Evolutionary conservation across 2,888 invertebrate species (phyloP).

Genomic region (Stramonita haemastoma): DNA sequence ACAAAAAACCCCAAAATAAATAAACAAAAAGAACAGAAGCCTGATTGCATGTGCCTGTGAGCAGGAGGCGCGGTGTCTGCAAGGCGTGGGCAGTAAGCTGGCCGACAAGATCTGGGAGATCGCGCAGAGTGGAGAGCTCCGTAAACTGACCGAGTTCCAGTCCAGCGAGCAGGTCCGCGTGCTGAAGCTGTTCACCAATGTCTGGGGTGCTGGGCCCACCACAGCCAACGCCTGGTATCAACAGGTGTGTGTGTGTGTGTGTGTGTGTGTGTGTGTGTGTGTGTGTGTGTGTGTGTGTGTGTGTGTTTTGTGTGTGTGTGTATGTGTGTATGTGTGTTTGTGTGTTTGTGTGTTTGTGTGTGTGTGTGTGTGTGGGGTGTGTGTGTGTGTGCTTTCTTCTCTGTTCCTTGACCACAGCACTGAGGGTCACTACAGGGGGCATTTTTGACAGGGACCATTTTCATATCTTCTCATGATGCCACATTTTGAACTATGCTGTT

Average conservation of each 20-base stretch:
- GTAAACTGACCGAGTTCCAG: slow-evolving; percentile 78
- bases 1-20: neutral
- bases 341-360: too few relatives aligned
- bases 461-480: too few relatives aligned
- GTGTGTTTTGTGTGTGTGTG: too few relatives aligned
- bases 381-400: too few relatives aligned
- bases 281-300: too few relatives aligned
- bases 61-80: slow-evolving; percentile 76
- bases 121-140: slow-evolving; percentile 77
- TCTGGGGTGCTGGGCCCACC: slow-evolving; percentile 79
- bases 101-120: slow-evolving; percentile 80
- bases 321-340: too few relatives aligned
- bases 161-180: slow-evolving; percentile 74
- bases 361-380: too few relatives aligned
- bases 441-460: too few relatives aligned
- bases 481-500: too few relatives aligned
- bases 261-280: too few relatives aligned
- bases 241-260: slow-evolving; percentile 62
- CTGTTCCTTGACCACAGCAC: too few relatives aligned
- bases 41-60: neutral
- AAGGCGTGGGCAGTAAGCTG: slow-evolving; percentile 77
- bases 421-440: too few relatives aligned
- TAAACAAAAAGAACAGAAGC: neutral
- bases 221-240: slow-evolving; percentile 78
- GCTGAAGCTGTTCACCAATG: slow-evolving; percentile 77